phyloP scores from a whole-genome alignment of 2,888 invertebrate genomes.

The Heliconius hortense region DNA sequence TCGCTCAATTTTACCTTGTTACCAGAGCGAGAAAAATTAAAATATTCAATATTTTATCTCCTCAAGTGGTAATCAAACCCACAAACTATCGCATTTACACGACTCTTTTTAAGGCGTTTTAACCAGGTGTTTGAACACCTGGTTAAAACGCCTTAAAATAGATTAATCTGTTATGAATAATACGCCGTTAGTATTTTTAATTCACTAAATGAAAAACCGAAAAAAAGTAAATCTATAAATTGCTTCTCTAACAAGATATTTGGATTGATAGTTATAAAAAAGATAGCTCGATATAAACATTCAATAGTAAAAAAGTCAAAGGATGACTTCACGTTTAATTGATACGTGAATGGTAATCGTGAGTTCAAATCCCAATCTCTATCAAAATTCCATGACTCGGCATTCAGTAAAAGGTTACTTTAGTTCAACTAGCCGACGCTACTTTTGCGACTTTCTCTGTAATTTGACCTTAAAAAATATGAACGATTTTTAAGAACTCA shows the following conservation, averaged over 20 bases:
- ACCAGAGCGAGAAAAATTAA: no score
- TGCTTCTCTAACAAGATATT: background rate
- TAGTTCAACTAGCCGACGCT: constrained; percentile 56
- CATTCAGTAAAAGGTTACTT: constrained; percentile 61
- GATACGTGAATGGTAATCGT: constrained; percentile 38
- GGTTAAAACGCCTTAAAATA: background rate
- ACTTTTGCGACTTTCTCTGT: constrained; percentile 64
- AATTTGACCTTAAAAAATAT: constrained; percentile 42
- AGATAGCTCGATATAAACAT: constrained; percentile 20
- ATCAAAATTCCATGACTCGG: constrained; percentile 44
- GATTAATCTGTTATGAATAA: background rate
- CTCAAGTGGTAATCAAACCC: no score
- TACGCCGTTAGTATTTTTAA: background rate
- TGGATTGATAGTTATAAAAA: constrained; percentile 4
- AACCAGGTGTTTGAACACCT: no score
- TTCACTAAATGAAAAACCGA: background rate
- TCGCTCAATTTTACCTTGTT: no score
- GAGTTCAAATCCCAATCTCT: constrained; percentile 39
- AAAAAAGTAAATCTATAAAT: constrained; percentile 3
- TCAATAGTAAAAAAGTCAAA: constrained; percentile 20
- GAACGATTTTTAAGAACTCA: constrained; percentile 45
- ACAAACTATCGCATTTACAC: no score
- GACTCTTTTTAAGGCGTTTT: no score
- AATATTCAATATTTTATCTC: no score
- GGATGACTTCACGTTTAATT: constrained; percentile 41